phyloP scores from a whole-genome alignment of 2,888 invertebrate species.

The Amphipyra berbera region DNA sequence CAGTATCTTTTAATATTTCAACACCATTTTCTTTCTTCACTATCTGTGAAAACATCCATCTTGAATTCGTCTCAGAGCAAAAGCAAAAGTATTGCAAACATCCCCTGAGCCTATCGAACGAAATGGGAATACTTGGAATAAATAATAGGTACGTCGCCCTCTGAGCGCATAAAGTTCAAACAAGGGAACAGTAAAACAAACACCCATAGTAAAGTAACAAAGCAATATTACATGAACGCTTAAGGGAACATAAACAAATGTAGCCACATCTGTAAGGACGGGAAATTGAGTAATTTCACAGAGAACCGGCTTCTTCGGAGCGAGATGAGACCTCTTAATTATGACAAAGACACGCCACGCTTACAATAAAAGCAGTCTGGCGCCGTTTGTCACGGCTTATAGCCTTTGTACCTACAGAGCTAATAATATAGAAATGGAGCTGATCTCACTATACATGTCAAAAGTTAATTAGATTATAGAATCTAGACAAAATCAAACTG shows the following conservation, averaged over 20 bases:
- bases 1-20: constrained; percentile 7
- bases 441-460: constrained; percentile 30
- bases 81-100: constrained; percentile 13
- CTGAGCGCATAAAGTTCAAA: constrained; percentile 23
- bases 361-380: constrained; percentile 51
- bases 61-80: neutral
- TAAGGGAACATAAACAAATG: constrained; percentile 38
- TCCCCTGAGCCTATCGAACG: constrained; percentile 4
- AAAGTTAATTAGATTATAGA: constrained; percentile 34
- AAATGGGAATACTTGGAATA: constrained; percentile 12
- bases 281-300: constrained; percentile 61
- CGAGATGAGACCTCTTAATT: constrained; percentile 67
- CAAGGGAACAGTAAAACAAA: constrained; percentile 19
- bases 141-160: constrained; percentile 15
- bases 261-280: constrained; percentile 28
- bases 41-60: neutral
- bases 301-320: constrained; percentile 34
- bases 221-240: constrained; percentile 31
- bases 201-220: constrained; percentile 13
- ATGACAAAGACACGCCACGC: constrained; percentile 58
- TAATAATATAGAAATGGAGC: constrained; percentile 35
- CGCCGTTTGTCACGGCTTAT: constrained; percentile 44
- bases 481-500: too few species aligned
- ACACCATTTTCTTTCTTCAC: constrained; percentile 10
- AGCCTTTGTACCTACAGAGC: constrained; percentile 17